Percentiles rank a stretch among this genome's conserved stretches.
Conservation (phyloP, 2,888 invertebrate species). For the Perdita meconis region DNA sequence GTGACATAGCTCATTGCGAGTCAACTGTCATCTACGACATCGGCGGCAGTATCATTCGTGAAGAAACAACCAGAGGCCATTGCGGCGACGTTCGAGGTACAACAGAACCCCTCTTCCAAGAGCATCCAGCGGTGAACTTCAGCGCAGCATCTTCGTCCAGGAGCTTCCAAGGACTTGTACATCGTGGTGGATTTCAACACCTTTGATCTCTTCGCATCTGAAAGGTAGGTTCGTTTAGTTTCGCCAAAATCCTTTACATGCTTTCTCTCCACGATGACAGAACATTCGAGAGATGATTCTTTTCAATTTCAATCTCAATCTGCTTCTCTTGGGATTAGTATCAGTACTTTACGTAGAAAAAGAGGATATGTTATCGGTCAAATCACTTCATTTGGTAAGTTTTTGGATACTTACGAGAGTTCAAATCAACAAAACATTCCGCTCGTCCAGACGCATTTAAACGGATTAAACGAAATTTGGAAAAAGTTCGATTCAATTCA, state of each 20-base stretch:
- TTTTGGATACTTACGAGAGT: neutral
- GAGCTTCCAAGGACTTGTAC: neutral
- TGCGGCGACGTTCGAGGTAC: too few relatives aligned
- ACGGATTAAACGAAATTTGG: neutral
- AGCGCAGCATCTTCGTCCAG: neutral
- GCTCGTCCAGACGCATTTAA: neutral
- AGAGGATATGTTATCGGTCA: neutral
- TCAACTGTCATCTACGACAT: neutral
- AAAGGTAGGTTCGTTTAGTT: slow-evolving; percentile 7
- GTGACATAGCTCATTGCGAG: neutral
- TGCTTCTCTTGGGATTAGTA: neutral
- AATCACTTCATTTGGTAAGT: neutral
- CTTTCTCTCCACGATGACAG: neutral
- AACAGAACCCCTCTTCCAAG: too few relatives aligned
- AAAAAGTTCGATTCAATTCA: neutral
- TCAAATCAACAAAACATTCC: neutral
- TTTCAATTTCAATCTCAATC: neutral
- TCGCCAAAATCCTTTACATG: neutral
- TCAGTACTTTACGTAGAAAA: neutral
- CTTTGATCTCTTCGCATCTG: neutral
- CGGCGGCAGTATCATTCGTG: neutral
- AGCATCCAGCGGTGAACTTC: neutral
- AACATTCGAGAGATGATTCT: neutral
- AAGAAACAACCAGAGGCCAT: neutral
- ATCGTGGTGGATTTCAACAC: neutral